A percentile compares a stretch with the other conserved stretches of the same genome.
These are phyloP conservation scores for Otolemur crassicaudatus DNA, from an alignment of 2,797 vertebrate genomes.

Conservation along the genomic window DNA sequence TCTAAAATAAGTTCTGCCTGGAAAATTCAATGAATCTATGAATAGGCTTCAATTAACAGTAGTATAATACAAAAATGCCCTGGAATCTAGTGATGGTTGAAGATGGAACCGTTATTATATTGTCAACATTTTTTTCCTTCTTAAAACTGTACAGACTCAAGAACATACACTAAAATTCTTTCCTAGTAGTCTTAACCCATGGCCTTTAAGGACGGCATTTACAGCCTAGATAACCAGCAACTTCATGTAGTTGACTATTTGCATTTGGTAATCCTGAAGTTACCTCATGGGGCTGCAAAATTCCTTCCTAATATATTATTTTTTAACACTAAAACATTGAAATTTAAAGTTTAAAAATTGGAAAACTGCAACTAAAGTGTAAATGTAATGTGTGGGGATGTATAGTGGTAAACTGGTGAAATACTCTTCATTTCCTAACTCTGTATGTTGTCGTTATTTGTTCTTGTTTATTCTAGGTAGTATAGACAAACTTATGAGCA, in stretches of 20 bases:
- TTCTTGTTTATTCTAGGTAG: not conserved
- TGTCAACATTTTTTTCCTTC: not conserved
- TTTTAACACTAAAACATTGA: not conserved
- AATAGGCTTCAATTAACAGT: not conserved
- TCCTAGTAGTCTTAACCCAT: not conserved
- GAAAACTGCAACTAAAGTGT: not conserved
- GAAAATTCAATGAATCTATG: not conserved
- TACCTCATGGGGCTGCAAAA: not conserved
- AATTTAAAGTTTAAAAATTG: not conserved
- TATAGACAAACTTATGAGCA: not conserved
- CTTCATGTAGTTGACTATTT: not conserved
- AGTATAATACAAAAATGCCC: not conserved
- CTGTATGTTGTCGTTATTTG: not conserved
- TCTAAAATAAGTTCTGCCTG: constrained; percentile 15
- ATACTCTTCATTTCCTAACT: not conserved
- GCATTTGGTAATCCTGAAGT: not conserved
- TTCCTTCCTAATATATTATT: not conserved
- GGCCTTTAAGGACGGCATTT: not conserved
- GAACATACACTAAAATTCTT: not conserved
- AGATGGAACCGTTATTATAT: not conserved
- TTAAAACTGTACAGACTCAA: constrained; percentile 28
- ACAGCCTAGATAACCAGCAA: not conserved
- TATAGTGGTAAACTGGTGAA: not conserved
- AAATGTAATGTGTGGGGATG: not conserved
- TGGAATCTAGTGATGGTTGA: not conserved